Evolutionary conservation across 2,113 vertebrate genomes (phyloP).

Genomic region (Rutilus rutilus): DNA sequence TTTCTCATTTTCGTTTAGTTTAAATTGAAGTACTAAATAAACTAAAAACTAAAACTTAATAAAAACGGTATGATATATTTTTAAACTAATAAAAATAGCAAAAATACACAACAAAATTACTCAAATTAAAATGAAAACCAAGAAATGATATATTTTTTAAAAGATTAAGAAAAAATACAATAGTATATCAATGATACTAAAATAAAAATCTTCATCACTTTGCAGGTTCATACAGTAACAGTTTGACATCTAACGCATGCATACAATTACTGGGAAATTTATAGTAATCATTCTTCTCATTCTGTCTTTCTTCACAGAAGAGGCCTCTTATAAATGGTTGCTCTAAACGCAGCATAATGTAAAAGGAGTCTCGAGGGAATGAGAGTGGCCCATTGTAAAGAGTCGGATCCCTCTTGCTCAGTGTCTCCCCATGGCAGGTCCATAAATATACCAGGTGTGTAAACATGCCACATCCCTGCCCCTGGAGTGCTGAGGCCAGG

Average conservation of each 20-base stretch:
- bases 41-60: background rate
- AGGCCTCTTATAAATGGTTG: slow-evolving; percentile 14
- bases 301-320: background rate
- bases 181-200: background rate
- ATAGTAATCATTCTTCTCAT: background rate
- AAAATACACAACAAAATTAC: background rate
- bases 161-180: background rate
- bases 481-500: slow-evolving; percentile 29
- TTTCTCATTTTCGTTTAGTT: no score
- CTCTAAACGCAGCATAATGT: background rate
- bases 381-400: slow-evolving; percentile 6
- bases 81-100: background rate
- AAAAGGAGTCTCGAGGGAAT: background rate
- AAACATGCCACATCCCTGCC: slow-evolving; percentile 38
- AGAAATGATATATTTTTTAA: background rate
- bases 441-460: slow-evolving; percentile 53
- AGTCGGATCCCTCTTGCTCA: background rate
- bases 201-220: background rate
- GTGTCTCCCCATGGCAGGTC: background rate
- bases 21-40: background rate
- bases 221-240: background rate
- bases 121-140: background rate
- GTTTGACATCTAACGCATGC: background rate
- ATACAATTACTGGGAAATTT: slow-evolving; percentile 9
- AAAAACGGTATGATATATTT: background rate